Evolutionary conservation across 2,797 vertebrate genomes (phyloP).

Genomic region (Silurus lanzhouensis): DNA sequence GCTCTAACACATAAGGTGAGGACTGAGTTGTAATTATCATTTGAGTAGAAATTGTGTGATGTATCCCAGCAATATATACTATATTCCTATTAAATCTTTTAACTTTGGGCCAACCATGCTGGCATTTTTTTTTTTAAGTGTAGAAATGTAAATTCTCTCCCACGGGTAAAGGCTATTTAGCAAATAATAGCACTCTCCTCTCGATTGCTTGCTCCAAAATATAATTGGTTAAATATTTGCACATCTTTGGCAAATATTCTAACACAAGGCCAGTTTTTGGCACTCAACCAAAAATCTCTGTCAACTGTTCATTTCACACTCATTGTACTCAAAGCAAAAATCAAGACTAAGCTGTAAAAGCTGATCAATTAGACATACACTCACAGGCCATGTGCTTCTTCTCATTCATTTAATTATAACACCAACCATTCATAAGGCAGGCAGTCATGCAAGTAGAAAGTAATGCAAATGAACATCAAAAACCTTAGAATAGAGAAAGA

Average conservation of each 20-base stretch:
- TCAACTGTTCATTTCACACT: background rate
- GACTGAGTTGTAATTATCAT: constrained; percentile 15
- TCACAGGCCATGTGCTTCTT: background rate
- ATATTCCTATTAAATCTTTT: constrained; percentile 19
- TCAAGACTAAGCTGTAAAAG: constrained; percentile 3
- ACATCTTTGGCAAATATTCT: background rate
- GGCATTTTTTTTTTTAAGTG: constrained; percentile 20
- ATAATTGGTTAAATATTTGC: background rate
- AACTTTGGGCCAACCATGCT: background rate
- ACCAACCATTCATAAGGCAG: background rate
- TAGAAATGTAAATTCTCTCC: background rate
- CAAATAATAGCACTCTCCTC: background rate
- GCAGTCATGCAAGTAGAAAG: background rate
- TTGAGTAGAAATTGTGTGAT: constrained; percentile 1
- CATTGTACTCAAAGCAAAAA: background rate
- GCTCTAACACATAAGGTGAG: background rate
- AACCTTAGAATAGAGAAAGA: background rate
- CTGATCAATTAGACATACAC: background rate
- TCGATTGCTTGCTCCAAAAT: too few species aligned
- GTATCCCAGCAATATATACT: background rate
- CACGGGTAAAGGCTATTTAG: constrained; percentile 13
- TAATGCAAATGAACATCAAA: background rate
- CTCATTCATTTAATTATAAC: background rate
- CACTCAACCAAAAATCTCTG: background rate
- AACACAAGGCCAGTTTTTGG: background rate